These are phyloP conservation scores for Anoplius nigerrimus DNA, from an alignment of 2,888 invertebrate genomes.

Conservation along the genomic window DNA sequence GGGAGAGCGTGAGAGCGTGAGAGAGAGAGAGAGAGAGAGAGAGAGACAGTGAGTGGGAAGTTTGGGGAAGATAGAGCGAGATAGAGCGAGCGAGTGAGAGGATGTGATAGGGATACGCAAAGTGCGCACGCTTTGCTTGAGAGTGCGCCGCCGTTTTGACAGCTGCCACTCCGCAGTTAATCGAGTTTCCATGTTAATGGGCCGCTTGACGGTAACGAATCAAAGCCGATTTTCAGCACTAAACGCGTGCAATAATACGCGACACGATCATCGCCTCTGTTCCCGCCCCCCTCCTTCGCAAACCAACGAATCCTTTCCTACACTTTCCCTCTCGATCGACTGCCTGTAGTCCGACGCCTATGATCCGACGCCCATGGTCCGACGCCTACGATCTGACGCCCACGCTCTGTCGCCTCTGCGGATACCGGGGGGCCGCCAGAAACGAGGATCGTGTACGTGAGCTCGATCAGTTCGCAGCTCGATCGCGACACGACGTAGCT, in stretches of 20 bases:
- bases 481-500: slow-evolving; percentile 8
- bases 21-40: too few relatives aligned
- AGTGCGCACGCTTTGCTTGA: slow-evolving; percentile 2
- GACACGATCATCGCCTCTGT: neutral
- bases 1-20: too few relatives aligned
- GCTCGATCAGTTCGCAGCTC: too few relatives aligned
- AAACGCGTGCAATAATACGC: slow-evolving; percentile 3
- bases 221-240: slow-evolving; percentile 53
- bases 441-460: too few relatives aligned
- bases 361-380: too few relatives aligned
- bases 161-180: slow-evolving; percentile 59
- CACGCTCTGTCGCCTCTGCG: neutral
- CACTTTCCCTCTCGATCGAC: neutral
- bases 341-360: too few relatives aligned
- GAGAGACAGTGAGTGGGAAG: too few relatives aligned
- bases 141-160: slow-evolving; percentile 54
- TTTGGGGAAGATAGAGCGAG: too few relatives aligned
- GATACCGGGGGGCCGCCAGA: too few relatives aligned
- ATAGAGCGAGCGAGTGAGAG: too few relatives aligned
- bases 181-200: slow-evolving; percentile 63
- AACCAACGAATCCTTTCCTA: neutral
- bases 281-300: neutral
- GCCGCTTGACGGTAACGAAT: slow-evolving; percentile 52
- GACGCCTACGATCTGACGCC: too few relatives aligned
- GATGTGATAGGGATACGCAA: too few relatives aligned